Evolutionary conservation across 2,888 invertebrate genomes (phyloP), one percentile per base, ranked within the genome.

Genomic region (Tetragnatha montana): DNA sequence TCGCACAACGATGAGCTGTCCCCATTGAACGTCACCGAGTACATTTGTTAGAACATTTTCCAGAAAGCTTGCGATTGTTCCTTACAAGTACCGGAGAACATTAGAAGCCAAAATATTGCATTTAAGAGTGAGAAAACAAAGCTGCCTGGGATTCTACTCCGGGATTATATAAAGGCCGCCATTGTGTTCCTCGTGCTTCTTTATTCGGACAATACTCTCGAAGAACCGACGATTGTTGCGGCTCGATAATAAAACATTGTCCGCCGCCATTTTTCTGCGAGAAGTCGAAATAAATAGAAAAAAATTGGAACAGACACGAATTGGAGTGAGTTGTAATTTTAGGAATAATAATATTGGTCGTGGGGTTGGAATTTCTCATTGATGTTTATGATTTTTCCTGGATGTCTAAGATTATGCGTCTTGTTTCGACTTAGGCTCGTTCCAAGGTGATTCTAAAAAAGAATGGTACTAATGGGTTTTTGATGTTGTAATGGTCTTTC

Each of bases 41-140:
- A 76, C 50, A 79, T 71, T 85, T 79, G 78, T 79, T 51, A 71
- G 51, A 51, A 85, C 75, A 49, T 71, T 51, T 84, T 75, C 22
- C 50, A 85, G 78, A 78, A 85, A 85, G 85, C 21, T 60, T n/a
- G 51, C 73, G 69, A 85, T 85, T 85, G 85, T 85, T 85, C 85
- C 22, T 51, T 50, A 51, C 78, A 85, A 85, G 85, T 85, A 71
- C 70, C 60, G 50, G 69, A 49, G 50, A 79, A 85, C 70, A 71
- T 71, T 68, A 75, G 80, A 86, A 81, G 71, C 80, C 78, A 85
- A 35, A 85, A 85, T 68, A 79, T 86, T 86, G 21, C 60, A 17
- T 70, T 35, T 80, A 19, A 86, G 74, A 74, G 60, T 73, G 68
- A 35, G 73, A 60, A 35, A 76, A 78, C 49, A 49, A 71, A 51